phyloP scores from a whole-genome alignment of 92 coral and sea anemone species.

The Zoanthus sansibaricus region DNA sequence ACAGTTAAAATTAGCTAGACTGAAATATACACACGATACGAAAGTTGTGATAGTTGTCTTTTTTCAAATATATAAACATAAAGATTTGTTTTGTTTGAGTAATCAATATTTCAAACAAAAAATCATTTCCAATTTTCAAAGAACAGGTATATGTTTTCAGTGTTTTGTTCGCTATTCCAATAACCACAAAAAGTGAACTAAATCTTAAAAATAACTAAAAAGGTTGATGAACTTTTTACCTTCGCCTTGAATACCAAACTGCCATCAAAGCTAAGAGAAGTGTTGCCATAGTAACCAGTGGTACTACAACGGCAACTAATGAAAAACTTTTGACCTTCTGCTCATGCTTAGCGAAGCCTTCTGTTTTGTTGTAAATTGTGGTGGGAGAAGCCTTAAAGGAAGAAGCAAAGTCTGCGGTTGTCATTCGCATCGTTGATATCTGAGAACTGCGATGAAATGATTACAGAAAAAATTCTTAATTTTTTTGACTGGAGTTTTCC shows the following conservation, averaged over 20 bases:
- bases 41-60: no score
- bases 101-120: no score
- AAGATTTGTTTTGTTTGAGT: no score
- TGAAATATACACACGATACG: not conserved
- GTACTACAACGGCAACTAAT: conserved; percentile 1
- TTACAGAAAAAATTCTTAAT: not conserved
- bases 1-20: not conserved
- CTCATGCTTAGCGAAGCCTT: conserved; percentile 24
- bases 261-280: not conserved
- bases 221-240: not conserved
- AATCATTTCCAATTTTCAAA: no score
- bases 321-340: conserved; percentile 15
- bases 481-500: not conserved
- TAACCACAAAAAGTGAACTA: not conserved
- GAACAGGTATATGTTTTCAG: no score
- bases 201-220: not conserved
- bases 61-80: no score
- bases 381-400: not conserved
- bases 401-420: not conserved
- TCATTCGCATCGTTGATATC: not conserved
- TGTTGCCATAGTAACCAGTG: conserved; percentile 12
- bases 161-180: no score
- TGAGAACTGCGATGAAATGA: not conserved
- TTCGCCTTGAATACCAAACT: conserved; percentile 30
- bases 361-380: not conserved